A percentile compares a stretch with the other conserved stretches of the same genome.
Evolutionary conservation across 2,797 vertebrate species (phyloP).

Genomic region (Hydrolagus colliei): DNA sequence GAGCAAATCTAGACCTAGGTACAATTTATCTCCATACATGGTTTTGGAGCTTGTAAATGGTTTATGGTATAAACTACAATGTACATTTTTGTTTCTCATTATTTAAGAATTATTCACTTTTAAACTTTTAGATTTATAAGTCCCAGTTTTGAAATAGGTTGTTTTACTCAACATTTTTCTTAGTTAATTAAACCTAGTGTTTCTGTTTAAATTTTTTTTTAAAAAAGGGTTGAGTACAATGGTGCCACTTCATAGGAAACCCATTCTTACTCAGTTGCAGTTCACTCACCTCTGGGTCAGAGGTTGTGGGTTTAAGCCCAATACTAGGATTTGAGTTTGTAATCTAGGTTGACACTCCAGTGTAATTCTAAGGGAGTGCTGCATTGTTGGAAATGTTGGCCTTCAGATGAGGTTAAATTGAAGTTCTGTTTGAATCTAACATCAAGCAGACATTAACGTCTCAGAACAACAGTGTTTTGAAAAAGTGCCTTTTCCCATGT

Average conservation of each 20-base stretch:
- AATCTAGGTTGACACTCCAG: too few relatives aligned
- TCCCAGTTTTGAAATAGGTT: not conserved
- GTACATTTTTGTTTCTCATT: not conserved
- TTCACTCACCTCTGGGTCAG: too few relatives aligned
- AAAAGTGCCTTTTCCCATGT: too few relatives aligned
- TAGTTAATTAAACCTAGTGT: not conserved
- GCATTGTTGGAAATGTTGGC: too few relatives aligned
- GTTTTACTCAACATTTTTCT: not conserved
- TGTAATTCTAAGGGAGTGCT: too few relatives aligned
- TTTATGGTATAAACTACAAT: not conserved
- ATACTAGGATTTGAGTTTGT: too few relatives aligned
- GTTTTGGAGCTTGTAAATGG: not conserved
- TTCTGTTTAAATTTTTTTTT: not conserved
- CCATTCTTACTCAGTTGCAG: not conserved
- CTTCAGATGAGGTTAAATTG: too few relatives aligned
- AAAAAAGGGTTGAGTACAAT: not conserved
- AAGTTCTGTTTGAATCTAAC: too few relatives aligned
- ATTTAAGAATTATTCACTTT: not conserved
- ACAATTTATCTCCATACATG: not conserved
- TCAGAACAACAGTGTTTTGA: too few relatives aligned
- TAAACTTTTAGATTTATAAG: not conserved
- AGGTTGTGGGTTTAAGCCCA: too few relatives aligned
- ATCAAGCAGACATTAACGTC: too few relatives aligned
- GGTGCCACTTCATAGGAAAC: not conserved
- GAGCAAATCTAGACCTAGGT: too few relatives aligned